Conservation (phyloP, 1,140 invertebrate species). For the Caligus rogercresseyi region DNA sequence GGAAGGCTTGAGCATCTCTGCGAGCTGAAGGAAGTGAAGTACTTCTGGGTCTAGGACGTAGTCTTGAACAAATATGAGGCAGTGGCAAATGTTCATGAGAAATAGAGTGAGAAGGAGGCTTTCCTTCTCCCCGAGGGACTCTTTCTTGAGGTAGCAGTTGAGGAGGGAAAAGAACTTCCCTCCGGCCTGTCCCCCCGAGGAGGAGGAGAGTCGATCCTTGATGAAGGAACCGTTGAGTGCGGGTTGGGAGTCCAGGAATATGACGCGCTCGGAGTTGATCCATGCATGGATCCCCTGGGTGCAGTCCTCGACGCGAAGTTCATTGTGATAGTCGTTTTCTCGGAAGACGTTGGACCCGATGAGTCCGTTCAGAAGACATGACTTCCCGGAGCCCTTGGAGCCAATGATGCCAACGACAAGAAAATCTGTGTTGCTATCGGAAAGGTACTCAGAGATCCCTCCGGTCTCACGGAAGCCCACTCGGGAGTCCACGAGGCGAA, state of each 20-base stretch:
- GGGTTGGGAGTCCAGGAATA: slow-evolving; percentile 8
- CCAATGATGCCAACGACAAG: slow-evolving; percentile 1
- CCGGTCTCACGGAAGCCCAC: not conserved
- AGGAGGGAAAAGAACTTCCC: slow-evolving; percentile 3
- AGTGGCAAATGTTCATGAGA: slow-evolving; percentile 11
- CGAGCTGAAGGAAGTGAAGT: not conserved
- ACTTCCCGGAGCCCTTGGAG: slow-evolving; percentile 3
- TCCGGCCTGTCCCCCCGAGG: not conserved
- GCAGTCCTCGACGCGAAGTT: slow-evolving; percentile 6
- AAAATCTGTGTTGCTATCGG: slow-evolving; percentile 6
- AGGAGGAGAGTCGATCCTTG: not conserved
- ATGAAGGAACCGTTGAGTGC: not conserved
- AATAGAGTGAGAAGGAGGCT: not conserved
- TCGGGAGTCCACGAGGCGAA: not conserved
- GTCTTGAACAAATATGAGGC: slow-evolving; percentile 1
- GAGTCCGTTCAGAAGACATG: not conserved
- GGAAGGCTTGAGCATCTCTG: slow-evolving; percentile 14
- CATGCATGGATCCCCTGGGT: slow-evolving; percentile 8
- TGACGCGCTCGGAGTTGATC: slow-evolving; percentile 6
- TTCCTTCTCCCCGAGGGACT: slow-evolving; percentile 1
- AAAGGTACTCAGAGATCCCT: not conserved
- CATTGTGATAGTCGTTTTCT: not conserved
- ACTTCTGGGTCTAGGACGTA: not conserved
- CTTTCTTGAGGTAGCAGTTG: not conserved
- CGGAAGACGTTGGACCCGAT: not conserved